Percentiles rank a stretch among this genome's conserved stretches.
Evolutionary conservation across 2,797 vertebrate species (phyloP).

Genomic region (Lates japonicus): DNA sequence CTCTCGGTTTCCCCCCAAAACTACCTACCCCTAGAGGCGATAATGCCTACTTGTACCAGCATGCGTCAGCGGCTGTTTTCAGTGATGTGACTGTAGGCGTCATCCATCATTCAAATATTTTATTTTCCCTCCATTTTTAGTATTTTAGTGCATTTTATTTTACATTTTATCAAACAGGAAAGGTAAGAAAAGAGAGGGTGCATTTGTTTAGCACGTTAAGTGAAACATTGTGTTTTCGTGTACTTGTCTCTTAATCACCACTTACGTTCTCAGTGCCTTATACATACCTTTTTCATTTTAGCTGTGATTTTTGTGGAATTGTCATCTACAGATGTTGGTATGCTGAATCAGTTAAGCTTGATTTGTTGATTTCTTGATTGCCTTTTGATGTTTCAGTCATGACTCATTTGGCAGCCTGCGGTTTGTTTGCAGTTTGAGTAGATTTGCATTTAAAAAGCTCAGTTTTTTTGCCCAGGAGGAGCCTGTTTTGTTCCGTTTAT

Average conservation of each 20-base stretch:
- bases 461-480: neutral
- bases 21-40: slow-evolving; percentile 44
- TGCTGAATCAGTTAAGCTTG: neutral
- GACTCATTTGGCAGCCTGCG: slow-evolving; percentile 9
- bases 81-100: slow-evolving; percentile 28
- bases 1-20: neutral
- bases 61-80: slow-evolving; percentile 78
- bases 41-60: slow-evolving; percentile 69
- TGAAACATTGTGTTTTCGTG: slow-evolving; percentile 40
- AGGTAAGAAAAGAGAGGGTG: neutral
- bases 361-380: neutral
- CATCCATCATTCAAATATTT: slow-evolving; percentile 10
- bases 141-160: neutral
- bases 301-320: slow-evolving; percentile 15
- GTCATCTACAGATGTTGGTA: neutral
- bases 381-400: neutral
- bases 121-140: neutral
- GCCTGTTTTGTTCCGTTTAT: neutral
- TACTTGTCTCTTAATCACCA: slow-evolving; percentile 11
- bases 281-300: slow-evolving; percentile 35
- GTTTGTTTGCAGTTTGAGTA: slow-evolving; percentile 13
- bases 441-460: slow-evolving; percentile 2
- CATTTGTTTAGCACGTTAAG: slow-evolving; percentile 29
- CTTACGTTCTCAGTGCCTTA: slow-evolving; percentile 25
- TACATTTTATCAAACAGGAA: slow-evolving; percentile 2